These are phyloP conservation scores for Ophraella communa DNA, from an alignment of 2,888 invertebrate species.

Conservation along the genomic window DNA sequence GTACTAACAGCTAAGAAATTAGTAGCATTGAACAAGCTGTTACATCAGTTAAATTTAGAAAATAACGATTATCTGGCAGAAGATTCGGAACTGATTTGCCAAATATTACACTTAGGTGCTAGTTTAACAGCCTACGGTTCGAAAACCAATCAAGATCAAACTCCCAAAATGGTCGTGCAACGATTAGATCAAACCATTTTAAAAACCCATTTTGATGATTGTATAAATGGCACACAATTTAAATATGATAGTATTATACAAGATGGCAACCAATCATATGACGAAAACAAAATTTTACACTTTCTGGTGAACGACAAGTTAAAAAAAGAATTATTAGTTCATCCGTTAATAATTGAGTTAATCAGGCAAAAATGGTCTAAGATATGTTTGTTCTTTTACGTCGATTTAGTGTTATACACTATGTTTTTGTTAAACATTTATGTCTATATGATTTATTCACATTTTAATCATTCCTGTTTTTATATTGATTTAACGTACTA, in stretches of 20 bases:
- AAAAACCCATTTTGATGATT: conserved; percentile 42
- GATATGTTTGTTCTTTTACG: conserved; percentile 36
- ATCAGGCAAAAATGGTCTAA: conserved; percentile 41
- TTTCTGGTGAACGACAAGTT: conserved; percentile 30
- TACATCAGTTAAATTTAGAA: conserved; percentile 36
- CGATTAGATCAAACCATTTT: conserved; percentile 35
- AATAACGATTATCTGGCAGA: conserved; percentile 28
- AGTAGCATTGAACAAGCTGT: conserved; percentile 30
- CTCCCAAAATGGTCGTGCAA: conserved; percentile 31
- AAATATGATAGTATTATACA: conserved; percentile 40
- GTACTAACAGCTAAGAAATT: conserved; percentile 21
- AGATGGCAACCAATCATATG: conserved; percentile 34
- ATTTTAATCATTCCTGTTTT: conserved; percentile 14
- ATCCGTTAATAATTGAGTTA: conserved; percentile 39
- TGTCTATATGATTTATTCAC: conserved; percentile 36
- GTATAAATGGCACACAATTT: conserved; percentile 35
- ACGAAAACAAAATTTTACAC: conserved; percentile 37
- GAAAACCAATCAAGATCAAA: neutral
- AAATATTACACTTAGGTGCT: conserved; percentile 42
- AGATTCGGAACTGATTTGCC: conserved; percentile 39
- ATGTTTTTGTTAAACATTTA: conserved; percentile 38
- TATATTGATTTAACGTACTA: conserved; percentile 25
- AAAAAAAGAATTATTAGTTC: conserved; percentile 37
- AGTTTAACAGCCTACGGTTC: conserved; percentile 26
- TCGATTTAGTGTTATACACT: conserved; percentile 35